phyloP scores from a whole-genome alignment of 2,888 invertebrate genomes.

The Eupithecia dodoneata region DNA sequence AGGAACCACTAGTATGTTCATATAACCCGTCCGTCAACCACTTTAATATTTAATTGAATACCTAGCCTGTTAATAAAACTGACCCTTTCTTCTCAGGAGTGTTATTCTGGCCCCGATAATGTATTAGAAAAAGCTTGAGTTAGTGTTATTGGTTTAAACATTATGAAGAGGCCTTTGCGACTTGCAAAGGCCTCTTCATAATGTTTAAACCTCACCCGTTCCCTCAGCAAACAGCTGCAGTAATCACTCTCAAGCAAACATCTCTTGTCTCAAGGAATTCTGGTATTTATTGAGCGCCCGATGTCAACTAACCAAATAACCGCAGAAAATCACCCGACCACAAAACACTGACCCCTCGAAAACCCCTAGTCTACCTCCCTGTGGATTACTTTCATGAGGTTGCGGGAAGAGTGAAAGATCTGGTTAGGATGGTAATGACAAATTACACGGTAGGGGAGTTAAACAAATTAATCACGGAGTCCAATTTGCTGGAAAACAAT shows the following conservation, averaged over 20 bases:
- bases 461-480: constrained; percentile 79
- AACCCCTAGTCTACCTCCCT: constrained; percentile 24
- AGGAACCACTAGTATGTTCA: too few species aligned
- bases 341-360: constrained; percentile 46
- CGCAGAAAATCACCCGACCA: constrained; percentile 54
- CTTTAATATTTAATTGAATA: neutral
- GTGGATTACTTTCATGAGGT: constrained; percentile 16
- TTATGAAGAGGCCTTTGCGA: too few species aligned
- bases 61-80: neutral
- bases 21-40: too few species aligned
- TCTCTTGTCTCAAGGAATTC: constrained; percentile 55
- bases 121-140: neutral
- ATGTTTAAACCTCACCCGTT: neutral
- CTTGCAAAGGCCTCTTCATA: neutral
- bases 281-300: constrained; percentile 70
- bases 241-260: constrained; percentile 63
- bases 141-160: neutral
- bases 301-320: constrained; percentile 77
- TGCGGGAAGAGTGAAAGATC: constrained; percentile 48
- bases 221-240: constrained; percentile 51
- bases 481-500: constrained; percentile 82
- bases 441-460: constrained; percentile 76
- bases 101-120: neutral
- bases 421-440: constrained; percentile 61
- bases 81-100: neutral